Percentiles rank a stretch among this genome's conserved stretches.
Evolutionary conservation across 2,797 vertebrate species (phyloP).

Genomic region (Bradypodion ventrale): DNA sequence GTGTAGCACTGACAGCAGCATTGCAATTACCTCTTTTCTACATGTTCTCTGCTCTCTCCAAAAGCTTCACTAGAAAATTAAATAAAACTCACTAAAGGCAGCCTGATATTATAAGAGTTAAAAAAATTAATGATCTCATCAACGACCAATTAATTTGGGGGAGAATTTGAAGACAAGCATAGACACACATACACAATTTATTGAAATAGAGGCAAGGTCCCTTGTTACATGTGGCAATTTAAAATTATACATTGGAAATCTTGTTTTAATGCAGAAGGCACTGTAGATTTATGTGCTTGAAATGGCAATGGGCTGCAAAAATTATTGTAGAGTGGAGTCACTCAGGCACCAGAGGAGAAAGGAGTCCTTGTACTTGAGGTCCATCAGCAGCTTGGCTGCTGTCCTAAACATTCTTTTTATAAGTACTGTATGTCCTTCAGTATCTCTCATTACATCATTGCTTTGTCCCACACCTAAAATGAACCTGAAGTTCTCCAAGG

Average conservation of each 20-base stretch:
- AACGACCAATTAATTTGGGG: constrained; percentile 25
- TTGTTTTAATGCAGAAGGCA: constrained; percentile 15
- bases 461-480: constrained; percentile 1
- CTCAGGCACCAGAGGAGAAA: not conserved
- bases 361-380: accelerated
- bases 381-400: constrained; percentile 13
- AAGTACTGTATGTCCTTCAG: constrained; percentile 1
- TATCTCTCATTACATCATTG: not conserved
- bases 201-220: constrained; percentile 2
- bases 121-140: not conserved
- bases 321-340: not conserved
- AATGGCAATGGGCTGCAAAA: not conserved
- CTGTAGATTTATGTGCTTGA: constrained; percentile 20
- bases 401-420: constrained; percentile 7
- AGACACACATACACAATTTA: not conserved
- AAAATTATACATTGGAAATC: not conserved
- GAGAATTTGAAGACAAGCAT: constrained; percentile 21
- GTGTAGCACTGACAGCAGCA: constrained; percentile 35
- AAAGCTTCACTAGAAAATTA: constrained; percentile 30
- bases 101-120: constrained; percentile 32
- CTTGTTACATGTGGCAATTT: not conserved
- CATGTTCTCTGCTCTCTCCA: constrained; percentile 11
- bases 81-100: constrained; percentile 40
- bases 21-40: constrained; percentile 1
- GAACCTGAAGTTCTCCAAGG: not conserved